Percentiles rank a stretch among this genome's conserved stretches.
Evolutionary conservation across 1,140 invertebrate genomes (phyloP).

Genomic region (Zelostemma sp.): DNA sequence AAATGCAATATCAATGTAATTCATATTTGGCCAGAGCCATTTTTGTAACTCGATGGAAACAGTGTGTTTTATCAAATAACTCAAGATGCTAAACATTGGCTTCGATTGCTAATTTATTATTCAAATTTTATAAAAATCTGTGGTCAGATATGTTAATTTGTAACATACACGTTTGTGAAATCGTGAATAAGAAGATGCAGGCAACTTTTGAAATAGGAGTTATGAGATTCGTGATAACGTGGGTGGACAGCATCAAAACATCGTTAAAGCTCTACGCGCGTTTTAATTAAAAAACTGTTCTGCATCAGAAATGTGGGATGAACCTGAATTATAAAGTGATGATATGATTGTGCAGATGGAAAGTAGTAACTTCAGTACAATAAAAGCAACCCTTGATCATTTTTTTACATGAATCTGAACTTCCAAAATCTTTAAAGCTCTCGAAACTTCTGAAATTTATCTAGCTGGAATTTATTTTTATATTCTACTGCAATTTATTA

Average conservation of each 20-base stretch:
- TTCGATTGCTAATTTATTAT: conserved; percentile 3
- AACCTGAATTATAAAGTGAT: conserved; percentile 15
- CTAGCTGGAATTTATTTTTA: too few relatives aligned
- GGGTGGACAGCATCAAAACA: conserved; percentile 49
- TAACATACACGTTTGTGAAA: conserved; percentile 1
- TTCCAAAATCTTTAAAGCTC: too few relatives aligned
- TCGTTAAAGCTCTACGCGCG: conserved; percentile 24
- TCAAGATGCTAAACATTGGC: conserved; percentile 1
- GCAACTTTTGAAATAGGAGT: conserved; percentile 22
- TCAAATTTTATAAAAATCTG: conserved; percentile 5
- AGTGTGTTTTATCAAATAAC: neutral
- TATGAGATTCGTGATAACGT: conserved; percentile 24
- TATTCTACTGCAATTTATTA: too few relatives aligned
- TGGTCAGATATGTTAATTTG: conserved; percentile 3
- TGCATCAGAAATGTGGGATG: conserved; percentile 23
- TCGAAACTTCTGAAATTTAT: too few relatives aligned
- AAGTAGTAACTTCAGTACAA: too few relatives aligned
- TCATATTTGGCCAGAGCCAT: conserved; percentile 4
- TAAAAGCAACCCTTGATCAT: too few relatives aligned
- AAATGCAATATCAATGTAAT: conserved; percentile 5
- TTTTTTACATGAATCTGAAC: too few relatives aligned
- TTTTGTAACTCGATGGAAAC: conserved; percentile 9
- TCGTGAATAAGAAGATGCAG: neutral
- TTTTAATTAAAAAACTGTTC: conserved; percentile 33
- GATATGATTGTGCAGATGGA: neutral